Evolutionary conservation across 2,888 invertebrate genomes (phyloP).

Genomic region (Ornithoptera alexandrae): DNA sequence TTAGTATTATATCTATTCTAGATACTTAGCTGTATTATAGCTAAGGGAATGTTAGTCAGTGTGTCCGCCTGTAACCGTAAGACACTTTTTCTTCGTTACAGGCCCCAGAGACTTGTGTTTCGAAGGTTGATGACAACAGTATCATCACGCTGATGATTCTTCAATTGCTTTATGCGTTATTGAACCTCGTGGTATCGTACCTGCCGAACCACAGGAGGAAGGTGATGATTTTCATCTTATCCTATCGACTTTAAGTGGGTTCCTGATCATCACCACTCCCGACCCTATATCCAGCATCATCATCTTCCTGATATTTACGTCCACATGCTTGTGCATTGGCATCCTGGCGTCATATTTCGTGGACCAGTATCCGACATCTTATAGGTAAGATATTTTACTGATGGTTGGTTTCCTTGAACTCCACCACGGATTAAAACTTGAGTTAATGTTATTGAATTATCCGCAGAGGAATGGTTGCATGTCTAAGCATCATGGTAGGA

Average conservation of each 20-base stretch:
- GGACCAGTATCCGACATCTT: slow-evolving; percentile 68
- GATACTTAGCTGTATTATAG: no score
- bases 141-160: slow-evolving; percentile 83
- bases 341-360: slow-evolving; percentile 71
- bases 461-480: slow-evolving; percentile 69
- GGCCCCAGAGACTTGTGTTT: slow-evolving; percentile 65
- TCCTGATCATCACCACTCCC: slow-evolving; percentile 60
- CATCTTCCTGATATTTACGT: slow-evolving; percentile 65
- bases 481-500: slow-evolving; percentile 72
- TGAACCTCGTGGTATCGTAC: slow-evolving; percentile 79
- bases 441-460: no score
- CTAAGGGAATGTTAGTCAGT: no score
- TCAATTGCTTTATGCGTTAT: slow-evolving; percentile 80
- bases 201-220: slow-evolving; percentile 78
- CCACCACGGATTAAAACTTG: no score
- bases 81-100: slow-evolving; percentile 40
- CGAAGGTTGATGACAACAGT: slow-evolving; percentile 78
- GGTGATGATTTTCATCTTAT: slow-evolving; percentile 68
- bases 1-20: no score
- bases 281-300: slow-evolving; percentile 67
- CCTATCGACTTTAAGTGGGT: slow-evolving; percentile 78
- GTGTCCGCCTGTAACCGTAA: not conserved
- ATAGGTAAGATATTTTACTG: slow-evolving; percentile 48
- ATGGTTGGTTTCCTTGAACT: no score
- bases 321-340: slow-evolving; percentile 70